Evolutionary conservation across 2,113 vertebrate species (phyloP).

Genomic region (Spermophilus dauricus): DNA sequence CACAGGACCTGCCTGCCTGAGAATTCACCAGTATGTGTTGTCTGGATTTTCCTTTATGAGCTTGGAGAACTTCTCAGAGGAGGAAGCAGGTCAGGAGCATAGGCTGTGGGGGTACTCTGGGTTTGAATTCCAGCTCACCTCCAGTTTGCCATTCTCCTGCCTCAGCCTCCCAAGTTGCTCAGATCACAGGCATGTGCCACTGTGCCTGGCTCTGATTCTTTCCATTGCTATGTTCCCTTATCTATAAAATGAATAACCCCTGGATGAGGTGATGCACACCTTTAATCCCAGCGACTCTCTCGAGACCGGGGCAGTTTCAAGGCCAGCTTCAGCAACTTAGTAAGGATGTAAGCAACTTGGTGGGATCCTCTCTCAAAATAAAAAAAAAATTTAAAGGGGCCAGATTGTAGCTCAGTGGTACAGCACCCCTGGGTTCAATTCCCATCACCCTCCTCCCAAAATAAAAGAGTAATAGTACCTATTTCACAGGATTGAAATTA

Average conservation of each 20-base stretch:
- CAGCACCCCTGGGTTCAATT: too few relatives aligned
- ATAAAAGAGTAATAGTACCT: neutral
- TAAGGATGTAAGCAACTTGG: too few relatives aligned
- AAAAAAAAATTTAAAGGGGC: too few relatives aligned
- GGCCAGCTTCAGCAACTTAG: too few relatives aligned
- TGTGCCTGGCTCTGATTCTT: neutral
- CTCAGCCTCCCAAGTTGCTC: neutral
- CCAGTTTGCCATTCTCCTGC: too few relatives aligned
- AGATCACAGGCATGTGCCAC: neutral
- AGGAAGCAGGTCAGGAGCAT: neutral
- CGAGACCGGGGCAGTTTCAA: too few relatives aligned
- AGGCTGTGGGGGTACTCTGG: neutral
- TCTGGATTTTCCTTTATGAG: neutral
- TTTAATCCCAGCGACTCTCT: too few relatives aligned
- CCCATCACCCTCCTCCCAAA: too few relatives aligned
- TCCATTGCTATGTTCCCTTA: neutral
- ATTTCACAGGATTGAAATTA: neutral
- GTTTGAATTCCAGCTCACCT: neutral
- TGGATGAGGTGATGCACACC: too few relatives aligned
- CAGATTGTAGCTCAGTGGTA: too few relatives aligned
- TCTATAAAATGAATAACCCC: neutral
- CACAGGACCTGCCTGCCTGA: neutral
- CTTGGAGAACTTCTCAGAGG: neutral
- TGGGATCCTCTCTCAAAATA: too few relatives aligned
- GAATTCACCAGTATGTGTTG: neutral